Base-by-base conservation (phyloP, 1,140 invertebrate genomes). In the Scaptomyza hsui region DNA sequence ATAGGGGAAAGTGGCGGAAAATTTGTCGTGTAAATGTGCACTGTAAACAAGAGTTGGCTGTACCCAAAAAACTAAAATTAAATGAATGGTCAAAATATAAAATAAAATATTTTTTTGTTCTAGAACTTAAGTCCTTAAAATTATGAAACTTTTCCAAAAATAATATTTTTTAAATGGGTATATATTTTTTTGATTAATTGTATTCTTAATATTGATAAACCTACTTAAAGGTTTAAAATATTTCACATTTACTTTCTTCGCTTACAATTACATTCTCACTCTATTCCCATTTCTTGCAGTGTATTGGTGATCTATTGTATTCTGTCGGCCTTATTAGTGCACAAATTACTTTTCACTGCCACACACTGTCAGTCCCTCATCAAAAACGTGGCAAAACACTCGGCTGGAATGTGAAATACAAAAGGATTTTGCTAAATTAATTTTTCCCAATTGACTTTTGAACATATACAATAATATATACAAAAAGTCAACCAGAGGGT, bases 271-370 rank as follows among this genome's bases (percentile, higher is more conserved):
- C 18, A 37, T 16, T 37, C n/a, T 45, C 2, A n/a, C n/a, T 29
- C 26, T 9, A 29, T n/a, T 0, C 12, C 2, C 9, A 45, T 72
- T 81, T 78, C 42, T 61, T 24, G 4, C 64, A 29, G 73, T 89
- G 80, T 37, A 78, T 9, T 9, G 1, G 48, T 18, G 32, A 26
- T 39, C 45, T 49, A 55, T 60, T 44, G 62, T 35, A 59, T 51
- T 53, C 44, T 15, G 65, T 45, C 37, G 75, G 71, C 67, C 59
- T 78, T 86, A 86, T 86, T 86, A 78, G 74, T 88, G 77, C 78
- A 85, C 86, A 89, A 89, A 89, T 89, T 89, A 85, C 80, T 78
- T 89, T 85, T 89, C 80, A 88, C 70, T 88, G 74, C 82, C 86
- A 89, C 80, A 89, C 80, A 29, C 26, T 89, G 86, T 89, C 86